phyloP scores from a whole-genome alignment of 2,113 vertebrate genomes.

The Anguilla rostrata region DNA sequence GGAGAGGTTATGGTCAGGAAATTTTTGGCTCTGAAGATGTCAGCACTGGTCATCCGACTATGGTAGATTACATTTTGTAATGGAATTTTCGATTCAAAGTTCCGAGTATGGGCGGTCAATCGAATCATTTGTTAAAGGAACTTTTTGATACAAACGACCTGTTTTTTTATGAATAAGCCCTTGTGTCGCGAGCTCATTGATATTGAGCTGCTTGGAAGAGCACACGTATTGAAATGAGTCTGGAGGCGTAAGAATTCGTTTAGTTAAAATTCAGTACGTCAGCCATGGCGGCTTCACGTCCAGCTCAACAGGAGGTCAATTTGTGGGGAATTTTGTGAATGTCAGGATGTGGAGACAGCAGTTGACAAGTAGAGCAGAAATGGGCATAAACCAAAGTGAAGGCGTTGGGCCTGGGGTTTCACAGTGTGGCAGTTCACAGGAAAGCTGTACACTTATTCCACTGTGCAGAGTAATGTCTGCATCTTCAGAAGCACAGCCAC shows the following conservation, averaged over 20 bases:
- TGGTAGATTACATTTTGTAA: background rate
- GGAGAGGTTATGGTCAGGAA: background rate
- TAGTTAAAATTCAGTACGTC: slow-evolving; percentile 7
- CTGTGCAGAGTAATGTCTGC: background rate
- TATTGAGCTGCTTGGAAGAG: background rate
- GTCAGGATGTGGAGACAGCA: background rate
- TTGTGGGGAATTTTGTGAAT: slow-evolving; percentile 10
- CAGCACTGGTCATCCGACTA: background rate
- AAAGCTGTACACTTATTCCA: background rate
- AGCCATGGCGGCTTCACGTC: slow-evolving; percentile 5
- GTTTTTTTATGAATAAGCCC: background rate
- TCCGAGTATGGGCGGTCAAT: background rate
- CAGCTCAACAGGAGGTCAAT: background rate
- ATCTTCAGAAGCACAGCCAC: background rate
- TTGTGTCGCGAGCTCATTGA: background rate
- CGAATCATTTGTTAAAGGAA: background rate
- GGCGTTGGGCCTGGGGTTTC: background rate
- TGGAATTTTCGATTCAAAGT: background rate
- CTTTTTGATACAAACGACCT: background rate
- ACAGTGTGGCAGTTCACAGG: background rate
- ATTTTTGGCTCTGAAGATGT: background rate
- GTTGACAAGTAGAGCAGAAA: background rate
- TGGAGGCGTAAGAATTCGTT: slow-evolving; percentile 9
- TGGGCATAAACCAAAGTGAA: background rate
- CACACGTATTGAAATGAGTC: slow-evolving; percentile 2